A percentile compares a stretch with the other conserved stretches of the same genome.
Conservation (phyloP, 2,113 vertebrate species). For the Eonycteris spelaea region DNA sequence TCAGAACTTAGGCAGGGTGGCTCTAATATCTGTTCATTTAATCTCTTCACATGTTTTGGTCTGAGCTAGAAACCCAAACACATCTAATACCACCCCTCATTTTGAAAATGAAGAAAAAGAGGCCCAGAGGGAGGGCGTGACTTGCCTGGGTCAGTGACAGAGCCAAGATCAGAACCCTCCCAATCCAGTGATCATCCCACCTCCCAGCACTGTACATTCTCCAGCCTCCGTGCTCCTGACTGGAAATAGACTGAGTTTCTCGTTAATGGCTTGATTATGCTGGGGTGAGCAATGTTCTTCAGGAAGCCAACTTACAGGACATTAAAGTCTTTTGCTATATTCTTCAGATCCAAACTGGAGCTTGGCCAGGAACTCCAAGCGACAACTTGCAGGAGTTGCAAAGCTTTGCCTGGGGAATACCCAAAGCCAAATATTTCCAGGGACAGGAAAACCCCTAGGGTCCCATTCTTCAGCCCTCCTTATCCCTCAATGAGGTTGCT, state of each 20-base stretch:
- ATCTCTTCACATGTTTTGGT: neutral
- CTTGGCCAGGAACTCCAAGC: conserved; percentile 36
- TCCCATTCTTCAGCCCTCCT: conserved; percentile 11
- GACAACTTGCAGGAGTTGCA: neutral
- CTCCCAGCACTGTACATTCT: neutral
- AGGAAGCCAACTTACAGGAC: conserved; percentile 22
- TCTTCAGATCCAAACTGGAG: conserved; percentile 51
- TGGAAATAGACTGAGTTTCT: neutral
- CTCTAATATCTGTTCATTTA: neutral
- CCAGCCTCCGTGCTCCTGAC: neutral
- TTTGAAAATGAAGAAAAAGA: neutral
- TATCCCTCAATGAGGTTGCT: neutral
- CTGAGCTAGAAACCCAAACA: neutral
- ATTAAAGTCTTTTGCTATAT: conserved; percentile 28
- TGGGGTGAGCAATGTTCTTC: conserved; percentile 6
- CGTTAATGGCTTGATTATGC: neutral
- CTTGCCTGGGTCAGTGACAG: neutral
- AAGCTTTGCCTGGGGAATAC: conserved; percentile 27
- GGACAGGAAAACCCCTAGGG: conserved; percentile 65
- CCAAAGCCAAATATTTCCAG: conserved; percentile 37
- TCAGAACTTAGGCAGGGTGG: neutral
- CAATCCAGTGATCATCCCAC: neutral
- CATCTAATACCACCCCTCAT: neutral
- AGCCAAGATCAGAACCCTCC: neutral
- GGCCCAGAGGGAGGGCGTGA: neutral